A percentile compares a stretch with the other conserved stretches of the same genome.
Conservation (phyloP, 2,113 vertebrate genomes). For the Scolopax mira region DNA sequence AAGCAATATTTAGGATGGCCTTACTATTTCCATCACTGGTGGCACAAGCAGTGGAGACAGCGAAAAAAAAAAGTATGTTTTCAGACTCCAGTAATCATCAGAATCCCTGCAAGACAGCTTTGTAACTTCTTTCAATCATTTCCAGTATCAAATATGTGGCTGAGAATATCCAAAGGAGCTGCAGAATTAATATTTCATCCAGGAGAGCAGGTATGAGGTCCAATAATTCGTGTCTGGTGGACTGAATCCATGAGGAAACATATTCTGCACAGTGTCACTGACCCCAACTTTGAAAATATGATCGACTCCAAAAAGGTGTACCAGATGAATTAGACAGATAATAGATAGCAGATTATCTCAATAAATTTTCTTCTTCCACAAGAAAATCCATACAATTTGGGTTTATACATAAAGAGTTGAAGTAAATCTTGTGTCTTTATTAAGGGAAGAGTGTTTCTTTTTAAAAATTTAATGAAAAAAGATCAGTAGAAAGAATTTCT, state of each 20-base stretch:
- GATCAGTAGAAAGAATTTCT: not conserved
- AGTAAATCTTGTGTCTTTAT: not conserved
- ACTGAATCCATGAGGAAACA: not conserved
- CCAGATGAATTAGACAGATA: not conserved
- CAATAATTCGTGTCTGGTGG: not conserved
- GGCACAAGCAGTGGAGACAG: not conserved
- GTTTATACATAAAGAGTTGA: not conserved
- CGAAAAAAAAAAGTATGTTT: not conserved
- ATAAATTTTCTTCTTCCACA: not conserved
- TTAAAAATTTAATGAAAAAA: not conserved
- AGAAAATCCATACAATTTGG: not conserved
- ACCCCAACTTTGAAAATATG: not conserved
- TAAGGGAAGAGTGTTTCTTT: not conserved
- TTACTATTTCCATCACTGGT: not conserved
- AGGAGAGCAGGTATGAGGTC: not conserved
- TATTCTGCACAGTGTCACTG: not conserved
- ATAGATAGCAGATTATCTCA: not conserved
- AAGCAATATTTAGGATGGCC: not conserved
- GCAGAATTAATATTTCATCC: not conserved
- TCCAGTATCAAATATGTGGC: not conserved
- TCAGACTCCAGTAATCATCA: not conserved
- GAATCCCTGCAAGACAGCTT: not conserved
- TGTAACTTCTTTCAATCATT: not conserved
- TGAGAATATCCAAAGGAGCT: not conserved
- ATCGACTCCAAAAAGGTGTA: not conserved